These are phyloP conservation scores for Sarcophaga bullata DNA, from an alignment of 1,140 invertebrate genomes.

Conservation along the genomic window DNA sequence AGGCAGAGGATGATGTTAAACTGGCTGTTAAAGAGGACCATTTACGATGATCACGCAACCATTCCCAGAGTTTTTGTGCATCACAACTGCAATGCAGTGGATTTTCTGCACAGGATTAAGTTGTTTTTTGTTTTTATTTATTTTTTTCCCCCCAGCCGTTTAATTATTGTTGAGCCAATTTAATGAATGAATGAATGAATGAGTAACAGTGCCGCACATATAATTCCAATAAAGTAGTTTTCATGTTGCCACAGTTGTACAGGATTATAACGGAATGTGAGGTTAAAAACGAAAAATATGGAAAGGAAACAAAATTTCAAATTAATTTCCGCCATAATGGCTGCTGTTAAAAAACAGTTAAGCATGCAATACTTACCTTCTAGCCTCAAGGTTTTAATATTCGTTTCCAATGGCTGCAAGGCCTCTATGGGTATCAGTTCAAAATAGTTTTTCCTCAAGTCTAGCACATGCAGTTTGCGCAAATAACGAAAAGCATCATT, in stretches of 20 bases:
- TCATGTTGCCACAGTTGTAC: background rate
- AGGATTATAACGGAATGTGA: background rate
- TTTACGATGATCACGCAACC: constrained; percentile 86
- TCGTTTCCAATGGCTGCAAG: constrained; percentile 80
- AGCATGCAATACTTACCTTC: constrained; percentile 73
- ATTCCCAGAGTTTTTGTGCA: constrained; percentile 86
- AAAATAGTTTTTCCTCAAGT: constrained; percentile 86
- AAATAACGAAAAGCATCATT: constrained; percentile 82
- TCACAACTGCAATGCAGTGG: constrained; percentile 85
- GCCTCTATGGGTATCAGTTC: constrained; percentile 82
- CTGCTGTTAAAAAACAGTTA: background rate
- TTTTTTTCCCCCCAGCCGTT: background rate
- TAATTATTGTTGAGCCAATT: constrained; percentile 24
- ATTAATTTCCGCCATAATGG: too few relatives aligned
- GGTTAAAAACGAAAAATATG: background rate
- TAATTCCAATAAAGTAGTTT: background rate
- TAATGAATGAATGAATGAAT: background rate
- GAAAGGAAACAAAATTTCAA: background rate
- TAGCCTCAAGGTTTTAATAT: constrained; percentile 78
- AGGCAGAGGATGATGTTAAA: constrained; percentile 27
- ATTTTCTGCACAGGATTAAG: constrained; percentile 73
- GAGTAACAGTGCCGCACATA: background rate
- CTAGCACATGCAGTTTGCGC: constrained; percentile 81
- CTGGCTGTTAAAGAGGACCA: constrained; percentile 52
- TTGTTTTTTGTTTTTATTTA: background rate